Evolutionary conservation across 2,797 vertebrate genomes (phyloP).

Genomic region (Uromys caudimaculatus): DNA sequence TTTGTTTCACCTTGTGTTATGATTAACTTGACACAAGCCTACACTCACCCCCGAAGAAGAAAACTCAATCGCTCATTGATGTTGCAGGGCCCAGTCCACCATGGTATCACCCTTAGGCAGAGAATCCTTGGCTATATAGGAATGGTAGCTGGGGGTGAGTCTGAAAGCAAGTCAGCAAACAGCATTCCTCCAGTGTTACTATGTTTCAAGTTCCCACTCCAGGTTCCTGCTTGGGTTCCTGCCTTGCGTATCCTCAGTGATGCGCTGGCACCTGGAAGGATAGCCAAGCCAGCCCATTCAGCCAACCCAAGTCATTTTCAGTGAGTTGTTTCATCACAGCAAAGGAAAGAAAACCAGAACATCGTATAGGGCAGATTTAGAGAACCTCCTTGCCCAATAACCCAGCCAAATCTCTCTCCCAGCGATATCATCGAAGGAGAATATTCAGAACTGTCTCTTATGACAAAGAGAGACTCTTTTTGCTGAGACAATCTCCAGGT

Average conservation of each 20-base stretch:
- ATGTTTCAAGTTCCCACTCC: background rate
- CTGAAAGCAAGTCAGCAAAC: background rate
- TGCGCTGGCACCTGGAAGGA: no score
- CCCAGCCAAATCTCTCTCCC: background rate
- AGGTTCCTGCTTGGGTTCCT: background rate
- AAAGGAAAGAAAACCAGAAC: background rate
- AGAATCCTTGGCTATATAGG: background rate
- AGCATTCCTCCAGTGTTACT: background rate
- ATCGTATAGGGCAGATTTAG: background rate
- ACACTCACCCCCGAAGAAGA: background rate
- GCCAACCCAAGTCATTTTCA: no score
- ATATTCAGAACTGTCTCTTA: background rate
- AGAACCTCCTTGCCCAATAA: background rate
- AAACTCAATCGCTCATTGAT: background rate
- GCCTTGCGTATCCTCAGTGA: background rate
- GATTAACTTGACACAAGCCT: background rate
- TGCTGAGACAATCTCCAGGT: background rate
- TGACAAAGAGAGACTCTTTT: slow-evolving; percentile 7
- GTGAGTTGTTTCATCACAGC: background rate
- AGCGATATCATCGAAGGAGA: background rate
- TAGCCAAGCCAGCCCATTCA: background rate
- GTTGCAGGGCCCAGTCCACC: background rate
- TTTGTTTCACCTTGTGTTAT: background rate
- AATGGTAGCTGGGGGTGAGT: background rate
- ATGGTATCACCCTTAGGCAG: background rate